These are phyloP conservation scores for Eira barbara DNA, from an alignment of 2,113 vertebrate genomes.

Conservation along the genomic window DNA sequence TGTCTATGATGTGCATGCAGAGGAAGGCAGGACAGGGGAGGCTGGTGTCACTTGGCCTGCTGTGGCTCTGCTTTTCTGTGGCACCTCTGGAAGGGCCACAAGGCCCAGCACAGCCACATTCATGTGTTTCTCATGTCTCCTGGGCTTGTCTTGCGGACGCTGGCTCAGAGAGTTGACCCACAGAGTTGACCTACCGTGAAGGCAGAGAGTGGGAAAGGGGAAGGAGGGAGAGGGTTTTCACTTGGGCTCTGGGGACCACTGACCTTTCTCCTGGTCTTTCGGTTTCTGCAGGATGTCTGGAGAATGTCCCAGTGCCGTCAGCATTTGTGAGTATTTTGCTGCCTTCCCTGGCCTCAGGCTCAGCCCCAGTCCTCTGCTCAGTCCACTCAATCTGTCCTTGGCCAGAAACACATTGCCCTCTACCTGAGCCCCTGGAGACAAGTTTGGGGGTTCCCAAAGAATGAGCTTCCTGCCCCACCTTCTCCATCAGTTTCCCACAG, in stretches of 20 bases:
- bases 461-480: background rate
- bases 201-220: background rate
- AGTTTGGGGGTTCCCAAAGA: background rate
- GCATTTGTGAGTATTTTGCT: slow-evolving; percentile 70
- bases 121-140: background rate
- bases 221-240: background rate
- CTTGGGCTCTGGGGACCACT: background rate
- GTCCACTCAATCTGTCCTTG: background rate
- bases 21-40: background rate
- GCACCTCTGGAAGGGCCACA: background rate
- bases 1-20: rapidly evolving
- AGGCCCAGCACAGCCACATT: background rate
- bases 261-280: background rate
- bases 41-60: rapidly evolving
- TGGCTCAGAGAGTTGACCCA: background rate
- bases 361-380: background rate
- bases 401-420: background rate
- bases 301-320: slow-evolving; percentile 67
- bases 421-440: background rate
- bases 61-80: background rate
- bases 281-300: slow-evolving; percentile 70
- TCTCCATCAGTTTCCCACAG: background rate
- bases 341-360: background rate
- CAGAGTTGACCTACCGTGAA: rapidly evolving
- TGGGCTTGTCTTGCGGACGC: background rate